Evolutionary conservation across 2,113 vertebrate species (phyloP).

Genomic region (Toxostoma redivivum): DNA sequence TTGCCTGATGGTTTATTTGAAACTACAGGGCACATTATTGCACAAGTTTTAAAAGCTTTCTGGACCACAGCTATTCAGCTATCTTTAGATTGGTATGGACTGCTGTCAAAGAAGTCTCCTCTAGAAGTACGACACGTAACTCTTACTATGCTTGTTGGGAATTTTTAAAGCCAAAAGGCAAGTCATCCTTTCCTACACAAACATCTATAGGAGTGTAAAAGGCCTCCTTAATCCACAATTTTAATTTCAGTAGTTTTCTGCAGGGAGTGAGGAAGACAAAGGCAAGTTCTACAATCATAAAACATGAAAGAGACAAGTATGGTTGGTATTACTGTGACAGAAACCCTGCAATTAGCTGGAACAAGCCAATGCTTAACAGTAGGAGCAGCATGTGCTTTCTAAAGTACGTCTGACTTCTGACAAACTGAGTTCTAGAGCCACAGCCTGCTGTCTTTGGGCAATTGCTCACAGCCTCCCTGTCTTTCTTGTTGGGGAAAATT

Average conservation of each 20-base stretch:
- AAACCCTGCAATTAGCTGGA: background rate
- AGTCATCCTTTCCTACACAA: conserved; percentile 14
- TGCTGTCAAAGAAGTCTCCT: background rate
- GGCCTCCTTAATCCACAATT: background rate
- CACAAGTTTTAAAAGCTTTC: background rate
- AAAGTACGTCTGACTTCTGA: background rate
- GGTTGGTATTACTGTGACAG: background rate
- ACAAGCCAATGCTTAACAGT: background rate
- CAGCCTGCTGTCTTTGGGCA: background rate
- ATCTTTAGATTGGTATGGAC: background rate
- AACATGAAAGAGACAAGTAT: background rate
- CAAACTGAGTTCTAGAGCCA: background rate
- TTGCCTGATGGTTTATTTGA: background rate
- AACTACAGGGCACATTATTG: background rate
- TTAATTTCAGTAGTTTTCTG: background rate
- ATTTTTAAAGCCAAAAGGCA: background rate
- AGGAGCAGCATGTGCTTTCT: background rate
- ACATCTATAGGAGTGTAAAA: conserved; percentile 4
- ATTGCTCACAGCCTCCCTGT: background rate
- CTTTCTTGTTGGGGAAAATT: background rate
- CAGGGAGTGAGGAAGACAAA: background rate
- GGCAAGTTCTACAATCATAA: background rate
- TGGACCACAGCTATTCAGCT: background rate
- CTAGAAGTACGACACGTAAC: background rate
- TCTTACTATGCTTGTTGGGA: background rate